These are phyloP conservation scores for Drosophila guanche DNA, from an alignment of 1,140 invertebrate species.

Conservation along the genomic window DNA sequence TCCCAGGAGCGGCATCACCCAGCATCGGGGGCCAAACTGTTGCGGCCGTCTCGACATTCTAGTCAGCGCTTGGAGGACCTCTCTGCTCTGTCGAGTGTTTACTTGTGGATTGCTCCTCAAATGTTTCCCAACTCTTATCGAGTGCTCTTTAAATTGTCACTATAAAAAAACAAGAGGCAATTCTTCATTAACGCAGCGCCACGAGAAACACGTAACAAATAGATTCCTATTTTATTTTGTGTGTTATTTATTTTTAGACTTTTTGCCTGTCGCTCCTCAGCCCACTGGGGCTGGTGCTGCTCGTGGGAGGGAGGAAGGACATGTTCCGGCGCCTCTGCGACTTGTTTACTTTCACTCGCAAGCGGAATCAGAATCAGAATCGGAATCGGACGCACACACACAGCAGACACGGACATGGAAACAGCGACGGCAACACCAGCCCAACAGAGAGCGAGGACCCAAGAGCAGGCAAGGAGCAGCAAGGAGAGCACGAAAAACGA, in stretches of 20 bases:
- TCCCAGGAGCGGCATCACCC: conserved; percentile 64
- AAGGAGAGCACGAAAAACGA: conserved; percentile 37
- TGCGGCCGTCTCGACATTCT: conserved; percentile 4
- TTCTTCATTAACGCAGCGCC: too few relatives aligned
- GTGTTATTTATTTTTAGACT: conserved; percentile 1
- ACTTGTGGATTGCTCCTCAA: too few relatives aligned
- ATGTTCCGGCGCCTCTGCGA: conserved; percentile 53
- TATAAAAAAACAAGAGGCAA: too few relatives aligned
- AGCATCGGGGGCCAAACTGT: conserved; percentile 32
- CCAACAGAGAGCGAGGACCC: conserved; percentile 8
- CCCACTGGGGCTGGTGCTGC: conserved; percentile 3
- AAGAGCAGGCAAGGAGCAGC: conserved; percentile 6
- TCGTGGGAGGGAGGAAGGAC: conserved; percentile 30
- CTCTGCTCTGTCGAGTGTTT: conserved; percentile 2
- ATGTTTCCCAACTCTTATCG: too few relatives aligned
- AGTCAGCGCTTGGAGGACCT: too few relatives aligned
- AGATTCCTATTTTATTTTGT: not conserved
- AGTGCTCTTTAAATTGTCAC: too few relatives aligned
- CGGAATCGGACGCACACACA: conserved; percentile 14
- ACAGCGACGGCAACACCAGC: conserved; percentile 2
- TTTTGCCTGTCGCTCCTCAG: conserved; percentile 5
- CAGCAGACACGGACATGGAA: not conserved
- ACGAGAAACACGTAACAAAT: too few relatives aligned
- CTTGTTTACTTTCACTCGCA: conserved; percentile 72
- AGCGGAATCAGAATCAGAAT: conserved; percentile 26